Evolutionary conservation across 2,888 invertebrate species (phyloP), one percentile per base, ranked within the genome.

Genomic region (Bembecia ichneumoniformis): DNA sequence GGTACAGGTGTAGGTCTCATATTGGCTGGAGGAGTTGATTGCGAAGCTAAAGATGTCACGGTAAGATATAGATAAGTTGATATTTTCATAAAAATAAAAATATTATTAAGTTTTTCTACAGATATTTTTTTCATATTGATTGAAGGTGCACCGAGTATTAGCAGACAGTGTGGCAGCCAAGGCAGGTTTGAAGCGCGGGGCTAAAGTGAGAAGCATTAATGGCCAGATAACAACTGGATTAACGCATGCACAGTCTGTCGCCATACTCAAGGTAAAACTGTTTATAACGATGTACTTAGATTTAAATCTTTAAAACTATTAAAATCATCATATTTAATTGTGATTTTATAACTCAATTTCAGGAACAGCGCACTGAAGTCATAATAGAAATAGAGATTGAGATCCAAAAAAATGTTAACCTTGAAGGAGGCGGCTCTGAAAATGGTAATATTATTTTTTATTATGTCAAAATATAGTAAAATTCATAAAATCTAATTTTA

Each of bases 11-110:
- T 96, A 52, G 96, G 96, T 44, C 93, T 96, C 53, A 95, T 95
- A 45, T 83, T 97, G 60, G 95, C 96, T 48, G 96, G 96, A 52
- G 96, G 96, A 48, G 91, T 92, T 14, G 96, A 97, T 74, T 96
- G 96, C 72, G 96, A 96, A 88, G 92, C 93, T 64, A 96, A 96
- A 84, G 95, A 96, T 77, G 95, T 96, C 57, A 96, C 95, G 67
- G 96, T 95, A 77, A 84, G 91, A 82, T n/a, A n/a, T n/a, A n/a
- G n/a, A n/a, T n/a, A n/a, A n/a, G n/a, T 9, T 28, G 28, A 28
- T 28, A 28, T 56, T 47, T 28, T 9, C 2, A 28, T 20, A 28
- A 28, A 28, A 13, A 13, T n/a, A 40, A 40, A 13, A 13, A 40
- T 1, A 40, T 40, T 40, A 40, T 40, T 13, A 3, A 9, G 28